Conservation (phyloP, 1,140 invertebrate species). For the Heliconius himera region DNA sequence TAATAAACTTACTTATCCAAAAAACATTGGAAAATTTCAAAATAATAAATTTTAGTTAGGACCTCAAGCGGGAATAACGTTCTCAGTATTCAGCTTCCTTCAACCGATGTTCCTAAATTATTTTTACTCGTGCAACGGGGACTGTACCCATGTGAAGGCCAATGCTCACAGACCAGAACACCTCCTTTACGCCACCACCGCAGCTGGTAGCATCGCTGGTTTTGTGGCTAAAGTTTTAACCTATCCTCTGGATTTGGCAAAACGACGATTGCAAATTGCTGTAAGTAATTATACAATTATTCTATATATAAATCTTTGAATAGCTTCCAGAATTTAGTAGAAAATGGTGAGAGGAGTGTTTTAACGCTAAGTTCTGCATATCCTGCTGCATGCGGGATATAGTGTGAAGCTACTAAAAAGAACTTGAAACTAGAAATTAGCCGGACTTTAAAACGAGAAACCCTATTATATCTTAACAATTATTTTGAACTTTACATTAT, state of each 20-base stretch:
- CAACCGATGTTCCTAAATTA: conserved; percentile 54
- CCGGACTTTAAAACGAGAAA: no score
- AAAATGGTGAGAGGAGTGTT: no score
- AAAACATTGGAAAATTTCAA: background rate
- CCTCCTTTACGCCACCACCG: conserved; percentile 56
- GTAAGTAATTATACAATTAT: conserved; percentile 43
- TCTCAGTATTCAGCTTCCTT: conserved; percentile 59
- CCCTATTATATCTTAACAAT: no score
- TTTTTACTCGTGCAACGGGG: conserved; percentile 36
- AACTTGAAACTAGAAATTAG: no score
- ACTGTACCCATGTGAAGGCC: conserved; percentile 25
- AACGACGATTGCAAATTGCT: conserved; percentile 64
- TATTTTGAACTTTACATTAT: no score
- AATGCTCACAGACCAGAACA: conserved; percentile 47
- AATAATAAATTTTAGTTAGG: conserved; percentile 56
- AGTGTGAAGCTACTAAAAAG: no score
- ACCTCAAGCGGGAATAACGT: conserved; percentile 63
- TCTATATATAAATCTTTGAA: no score
- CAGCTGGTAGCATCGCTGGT: conserved; percentile 55
- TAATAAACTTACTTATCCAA: background rate
- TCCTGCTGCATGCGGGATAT: no score
- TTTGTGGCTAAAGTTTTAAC: conserved; percentile 62
- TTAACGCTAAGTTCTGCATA: no score
- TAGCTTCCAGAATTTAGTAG: no score
- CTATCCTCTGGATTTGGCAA: conserved; percentile 69